Evolutionary conservation across 2,888 invertebrate species (phyloP).

Genomic region (Nomada ruficornis): DNA sequence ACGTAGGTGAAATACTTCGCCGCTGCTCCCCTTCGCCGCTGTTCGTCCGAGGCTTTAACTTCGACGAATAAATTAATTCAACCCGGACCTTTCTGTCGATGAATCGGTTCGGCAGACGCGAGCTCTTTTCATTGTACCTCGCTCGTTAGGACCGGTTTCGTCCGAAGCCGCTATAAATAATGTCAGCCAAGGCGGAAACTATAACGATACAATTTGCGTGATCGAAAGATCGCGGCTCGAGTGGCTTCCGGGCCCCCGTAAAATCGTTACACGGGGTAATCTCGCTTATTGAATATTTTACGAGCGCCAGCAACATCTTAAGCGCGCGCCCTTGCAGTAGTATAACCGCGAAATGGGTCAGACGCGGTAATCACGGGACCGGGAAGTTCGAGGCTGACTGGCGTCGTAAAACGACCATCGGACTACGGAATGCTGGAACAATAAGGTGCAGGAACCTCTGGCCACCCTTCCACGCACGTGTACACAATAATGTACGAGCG

Average conservation of each 20-base stretch:
- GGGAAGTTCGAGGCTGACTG: constrained; percentile 36
- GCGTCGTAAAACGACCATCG: constrained; percentile 54
- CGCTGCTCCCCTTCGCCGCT: neutral
- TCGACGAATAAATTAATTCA: neutral
- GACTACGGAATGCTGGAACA: constrained; percentile 42
- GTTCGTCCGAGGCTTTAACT: neutral
- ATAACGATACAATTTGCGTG: constrained; percentile 27
- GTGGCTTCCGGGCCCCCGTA: constrained; percentile 41
- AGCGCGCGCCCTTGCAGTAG: constrained; percentile 29
- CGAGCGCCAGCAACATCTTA: constrained; percentile 49
- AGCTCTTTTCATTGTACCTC: too few relatives aligned
- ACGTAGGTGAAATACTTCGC: constrained; percentile 5
- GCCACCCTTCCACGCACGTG: neutral
- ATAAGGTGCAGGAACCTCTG: constrained; percentile 40
- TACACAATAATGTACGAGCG: constrained; percentile 31
- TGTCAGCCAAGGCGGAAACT: neutral
- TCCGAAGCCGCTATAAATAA: neutral
- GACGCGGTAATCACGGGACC: constrained; percentile 50
- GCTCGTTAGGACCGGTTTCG: too few relatives aligned
- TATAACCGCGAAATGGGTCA: constrained; percentile 54
- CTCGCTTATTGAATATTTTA: constrained; percentile 62
- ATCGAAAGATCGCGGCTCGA: constrained; percentile 42
- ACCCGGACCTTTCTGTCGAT: too few relatives aligned
- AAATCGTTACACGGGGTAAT: constrained; percentile 60
- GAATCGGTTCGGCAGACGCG: neutral